A percentile compares a stretch with the other conserved stretches of the same genome.
Conservation (phyloP, 1,140 invertebrate genomes). For the Thereuonema tuberculata region DNA sequence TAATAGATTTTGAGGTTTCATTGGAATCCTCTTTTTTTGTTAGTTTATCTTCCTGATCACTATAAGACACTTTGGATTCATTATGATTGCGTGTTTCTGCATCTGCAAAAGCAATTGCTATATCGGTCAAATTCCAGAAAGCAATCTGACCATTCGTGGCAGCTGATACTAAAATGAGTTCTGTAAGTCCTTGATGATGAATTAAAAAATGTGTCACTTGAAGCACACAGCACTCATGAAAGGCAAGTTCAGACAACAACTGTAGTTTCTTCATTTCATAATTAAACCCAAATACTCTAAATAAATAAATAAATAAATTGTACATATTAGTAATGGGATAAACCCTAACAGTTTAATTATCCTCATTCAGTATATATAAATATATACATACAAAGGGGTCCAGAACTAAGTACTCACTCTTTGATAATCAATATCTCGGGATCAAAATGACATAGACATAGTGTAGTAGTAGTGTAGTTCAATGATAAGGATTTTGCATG, state of each 20-base stretch:
- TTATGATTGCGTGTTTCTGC: not conserved
- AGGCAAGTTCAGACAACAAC: conserved; percentile 19
- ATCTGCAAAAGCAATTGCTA: conserved; percentile 14
- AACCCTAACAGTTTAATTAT: conserved; percentile 8
- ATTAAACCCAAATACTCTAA: conserved; percentile 27
- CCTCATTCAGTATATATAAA: too few species aligned
- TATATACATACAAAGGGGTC: too few species aligned
- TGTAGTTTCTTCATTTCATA: conserved; percentile 17
- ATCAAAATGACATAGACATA: too few species aligned
- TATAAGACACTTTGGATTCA: too few species aligned
- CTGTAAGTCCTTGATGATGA: not conserved
- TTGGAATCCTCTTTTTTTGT: too few species aligned
- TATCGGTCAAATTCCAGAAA: conserved; percentile 43
- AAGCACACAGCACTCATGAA: conserved; percentile 29
- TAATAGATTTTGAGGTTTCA: too few species aligned
- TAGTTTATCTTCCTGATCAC: too few species aligned
- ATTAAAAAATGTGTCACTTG: conserved; percentile 20
- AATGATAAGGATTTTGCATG: too few species aligned
- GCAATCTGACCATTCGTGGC: conserved; percentile 48
- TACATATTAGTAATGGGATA: conserved; percentile 9
- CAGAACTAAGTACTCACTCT: too few species aligned
- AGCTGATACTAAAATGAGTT: conserved; percentile 36
- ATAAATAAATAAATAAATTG: too few species aligned
- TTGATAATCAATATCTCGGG: too few species aligned
- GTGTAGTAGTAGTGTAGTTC: too few species aligned